Percentiles rank a stretch among this genome's conserved stretches.
Evolutionary conservation across 2,113 vertebrate genomes (phyloP).

Genomic region (Piaya cayana): DNA sequence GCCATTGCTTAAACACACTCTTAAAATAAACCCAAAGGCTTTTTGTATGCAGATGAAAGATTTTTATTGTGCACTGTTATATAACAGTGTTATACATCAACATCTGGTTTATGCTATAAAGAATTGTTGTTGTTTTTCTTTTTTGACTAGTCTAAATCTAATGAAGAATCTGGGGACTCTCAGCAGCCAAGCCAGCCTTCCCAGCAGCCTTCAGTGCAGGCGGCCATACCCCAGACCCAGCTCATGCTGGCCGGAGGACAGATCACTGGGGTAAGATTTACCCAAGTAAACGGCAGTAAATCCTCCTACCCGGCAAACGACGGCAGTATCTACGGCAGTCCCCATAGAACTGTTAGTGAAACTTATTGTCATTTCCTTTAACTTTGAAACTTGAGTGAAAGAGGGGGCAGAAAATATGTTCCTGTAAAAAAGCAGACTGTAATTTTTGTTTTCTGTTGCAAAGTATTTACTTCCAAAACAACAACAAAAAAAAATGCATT

Average conservation of each 20-base stretch:
- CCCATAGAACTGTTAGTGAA: not conserved
- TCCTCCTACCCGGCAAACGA: not conserved
- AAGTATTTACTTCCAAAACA: not conserved
- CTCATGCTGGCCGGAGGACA: slow-evolving; percentile 97
- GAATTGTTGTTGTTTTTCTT: slow-evolving; percentile 60
- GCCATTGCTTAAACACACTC: slow-evolving; percentile 47
- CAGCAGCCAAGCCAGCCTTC: slow-evolving; percentile 88
- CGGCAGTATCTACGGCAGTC: not conserved
- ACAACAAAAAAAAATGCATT: not conserved
- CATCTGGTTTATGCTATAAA: slow-evolving; percentile 65
- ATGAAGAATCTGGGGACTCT: slow-evolving; percentile 89
- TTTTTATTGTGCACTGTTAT: slow-evolving; percentile 54
- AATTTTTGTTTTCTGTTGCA: not conserved
- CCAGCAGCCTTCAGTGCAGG: slow-evolving; percentile 86
- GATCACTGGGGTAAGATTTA: slow-evolving; percentile 93
- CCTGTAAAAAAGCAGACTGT: not conserved
- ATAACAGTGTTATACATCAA: slow-evolving; percentile 52
- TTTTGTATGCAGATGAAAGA: slow-evolving; percentile 61
- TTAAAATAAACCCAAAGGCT: slow-evolving; percentile 62
- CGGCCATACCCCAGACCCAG: slow-evolving; percentile 91
- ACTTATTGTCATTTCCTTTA: not conserved
- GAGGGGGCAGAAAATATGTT: not conserved
- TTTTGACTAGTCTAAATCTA: slow-evolving; percentile 87
- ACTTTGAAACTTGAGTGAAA: not conserved
- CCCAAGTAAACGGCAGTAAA: slow-evolving; percentile 1